A percentile compares a stretch with the other conserved stretches of the same genome.
These are phyloP conservation scores for Eulemur coronatus DNA, from an alignment of 2,797 vertebrate species.

Conservation along the genomic window DNA sequence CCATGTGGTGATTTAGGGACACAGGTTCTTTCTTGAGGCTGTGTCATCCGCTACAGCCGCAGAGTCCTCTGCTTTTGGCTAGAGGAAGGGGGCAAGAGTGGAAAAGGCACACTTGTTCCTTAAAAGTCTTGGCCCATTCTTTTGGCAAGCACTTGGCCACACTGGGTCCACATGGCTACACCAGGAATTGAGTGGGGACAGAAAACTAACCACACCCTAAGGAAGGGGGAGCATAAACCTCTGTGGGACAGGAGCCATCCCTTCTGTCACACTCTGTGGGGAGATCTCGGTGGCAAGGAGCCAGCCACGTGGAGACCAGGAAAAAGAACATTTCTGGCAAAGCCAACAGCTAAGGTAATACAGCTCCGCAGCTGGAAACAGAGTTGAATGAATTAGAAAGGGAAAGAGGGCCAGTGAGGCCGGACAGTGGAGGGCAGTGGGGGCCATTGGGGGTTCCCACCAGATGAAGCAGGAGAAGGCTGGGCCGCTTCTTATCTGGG, in stretches of 20 bases:
- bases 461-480: too few relatives aligned
- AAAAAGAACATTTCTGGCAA: neutral
- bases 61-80: neutral
- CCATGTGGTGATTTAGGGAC: neutral
- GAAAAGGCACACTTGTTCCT: neutral
- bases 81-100: neutral
- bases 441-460: fast-evolving
- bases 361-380: neutral
- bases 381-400: neutral
- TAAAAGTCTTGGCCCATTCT: neutral
- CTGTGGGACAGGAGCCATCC: neutral
- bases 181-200: neutral
- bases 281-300: neutral
- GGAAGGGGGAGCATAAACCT: neutral
- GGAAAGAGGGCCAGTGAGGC: neutral
- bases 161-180: too few relatives aligned
- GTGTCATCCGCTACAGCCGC: neutral
- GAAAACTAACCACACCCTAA: neutral
- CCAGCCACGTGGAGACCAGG: neutral
- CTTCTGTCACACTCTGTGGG: neutral
- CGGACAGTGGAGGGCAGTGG: fast-evolving
- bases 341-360: neutral
- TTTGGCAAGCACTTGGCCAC: neutral
- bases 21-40: neutral
- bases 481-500: fast-evolving